Base-by-base conservation (phyloP, 1,140 invertebrate genomes). In the Pogonomyrmex californicus region DNA sequence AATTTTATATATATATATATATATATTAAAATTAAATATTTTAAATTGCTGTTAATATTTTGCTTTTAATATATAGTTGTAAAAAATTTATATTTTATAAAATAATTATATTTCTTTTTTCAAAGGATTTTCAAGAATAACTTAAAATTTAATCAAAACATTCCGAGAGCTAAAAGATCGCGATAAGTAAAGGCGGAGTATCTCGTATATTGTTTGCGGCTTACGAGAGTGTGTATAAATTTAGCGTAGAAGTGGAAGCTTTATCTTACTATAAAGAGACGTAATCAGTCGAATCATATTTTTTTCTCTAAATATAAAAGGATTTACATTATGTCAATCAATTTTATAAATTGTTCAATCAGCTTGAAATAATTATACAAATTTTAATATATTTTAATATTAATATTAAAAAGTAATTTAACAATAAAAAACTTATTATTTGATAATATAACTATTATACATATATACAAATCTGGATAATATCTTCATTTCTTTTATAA, bases 131-230 rank as follows among this genome's bases (percentile, higher is more conserved):
- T 68, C 2, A 10, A 47, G 30, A 62, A 30, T 81, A 56, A 71
- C 30, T 71, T 54, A 47, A 71, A 82, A 38, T 41, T 71, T 66
- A 71, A 82, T 82, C 4, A 4, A 71, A 47, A 58, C 68, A 10
- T 30, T 71, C 30, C 5, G 6, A 73, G 51, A 71, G 47, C 33
- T 73, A 73, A 71, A 73, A 47, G 38, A 12, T 41, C 41, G 10
- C 49, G 12, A 73, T 70, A 82, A 82, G 38, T 49, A 49, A 49
- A 78, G 23, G 30, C 56, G 2, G 17, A 3, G 9, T 17, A 36
- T 77, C 9, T 17, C 4, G 76, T 78, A 36, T 47, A 62, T 33
- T n/a, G 44, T 78, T 65, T 47, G 17, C 1, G 9, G 23, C 75
- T 77, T 77, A 41, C 5, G 4, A 7, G 1, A 77, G 30, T 62